Evolutionary conservation across 1,140 invertebrate species (phyloP), one percentile per base, ranked within the genome.

Genomic region (Oryzaephilus surinamensis): DNA sequence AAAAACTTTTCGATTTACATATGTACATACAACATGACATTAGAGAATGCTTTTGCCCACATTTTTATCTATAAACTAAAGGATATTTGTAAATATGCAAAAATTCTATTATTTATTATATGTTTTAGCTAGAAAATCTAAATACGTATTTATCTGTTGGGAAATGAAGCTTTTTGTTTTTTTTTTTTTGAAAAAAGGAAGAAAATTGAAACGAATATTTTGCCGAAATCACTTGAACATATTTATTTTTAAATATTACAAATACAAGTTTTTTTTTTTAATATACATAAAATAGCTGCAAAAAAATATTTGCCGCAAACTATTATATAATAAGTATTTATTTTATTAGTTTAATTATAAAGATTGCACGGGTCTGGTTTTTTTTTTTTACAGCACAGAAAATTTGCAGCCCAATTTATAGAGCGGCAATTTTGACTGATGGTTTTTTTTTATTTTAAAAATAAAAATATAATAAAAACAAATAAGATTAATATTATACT

Each of bases 241-340:
- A 47, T 51, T 51, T 49, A 49, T 54, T 53, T 53, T 45, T 47
- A 54, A 51, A n/a, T n/a, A 51, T 55, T 55, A 55, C 51, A 55
- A 55, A 55, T 55, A 55, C 53, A 55, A n/a, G n/a, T n/a, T n/a
- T 41, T 42, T 27, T 38, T 47, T 45, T 43, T 44, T 48, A 48
- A 43, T 48, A 48, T 50, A 53, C 48, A 53, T 47, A 43, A 40
- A 30, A 43, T 43, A 43, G 42, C 43, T 52, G 47, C 50, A 48
- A 49, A 44, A 52, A n/a, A n/a, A n/a, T n/a, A n/a, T n/a, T n/a
- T 45, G 41, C 44, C 38, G 41, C 38, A 31, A 19, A 46, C 42
- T 50, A 52, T 44, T n/a, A 4, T 20, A 20, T 20, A 4, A 5
- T 20, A 5, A 5, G 8, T 20, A 5, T 20, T 20, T 5, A 8